Evolutionary conservation across 1,140 invertebrate species (phyloP).

Genomic region (Drosophila subobscura): DNA sequence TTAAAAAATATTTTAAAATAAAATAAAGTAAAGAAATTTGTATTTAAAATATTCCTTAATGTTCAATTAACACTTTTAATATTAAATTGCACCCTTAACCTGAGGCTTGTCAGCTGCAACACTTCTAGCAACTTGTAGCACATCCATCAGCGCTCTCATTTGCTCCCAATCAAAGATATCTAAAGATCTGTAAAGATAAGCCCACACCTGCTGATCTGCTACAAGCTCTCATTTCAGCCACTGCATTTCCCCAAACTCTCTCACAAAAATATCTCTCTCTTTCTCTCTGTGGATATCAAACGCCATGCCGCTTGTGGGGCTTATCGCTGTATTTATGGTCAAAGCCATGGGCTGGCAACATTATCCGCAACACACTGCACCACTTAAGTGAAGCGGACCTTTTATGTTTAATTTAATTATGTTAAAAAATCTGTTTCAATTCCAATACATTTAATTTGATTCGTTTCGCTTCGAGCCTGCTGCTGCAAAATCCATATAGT

Average conservation of each 20-base stretch:
- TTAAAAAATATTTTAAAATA: no score
- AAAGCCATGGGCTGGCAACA: slow-evolving; percentile 34
- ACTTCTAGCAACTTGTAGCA: no score
- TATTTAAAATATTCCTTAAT: no score
- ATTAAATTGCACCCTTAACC: no score
- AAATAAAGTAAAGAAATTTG: no score
- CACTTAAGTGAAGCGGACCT: slow-evolving; percentile 60
- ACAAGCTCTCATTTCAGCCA: slow-evolving; percentile 32
- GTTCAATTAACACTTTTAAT: no score
- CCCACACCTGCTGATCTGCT: not conserved
- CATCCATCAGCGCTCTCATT: no score
- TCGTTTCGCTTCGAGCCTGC: slow-evolving; percentile 53
- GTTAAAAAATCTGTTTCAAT: slow-evolving; percentile 66
- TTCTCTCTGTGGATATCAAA: slow-evolving; percentile 55
- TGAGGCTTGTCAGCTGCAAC: no score
- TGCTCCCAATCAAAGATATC: no score
- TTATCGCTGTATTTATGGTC: slow-evolving; percentile 79
- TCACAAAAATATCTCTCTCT: not conserved
- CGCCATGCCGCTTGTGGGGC: slow-evolving; percentile 53
- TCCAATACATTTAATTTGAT: slow-evolving; percentile 65
- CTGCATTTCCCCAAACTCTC: slow-evolving; percentile 19
- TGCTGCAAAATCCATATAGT: slow-evolving; percentile 66
- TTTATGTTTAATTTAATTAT: slow-evolving; percentile 78
- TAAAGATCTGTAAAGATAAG: no score
- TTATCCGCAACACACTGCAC: slow-evolving; percentile 53